Conservation (phyloP, 2,888 invertebrate genomes). For the Drosophila limbata region DNA sequence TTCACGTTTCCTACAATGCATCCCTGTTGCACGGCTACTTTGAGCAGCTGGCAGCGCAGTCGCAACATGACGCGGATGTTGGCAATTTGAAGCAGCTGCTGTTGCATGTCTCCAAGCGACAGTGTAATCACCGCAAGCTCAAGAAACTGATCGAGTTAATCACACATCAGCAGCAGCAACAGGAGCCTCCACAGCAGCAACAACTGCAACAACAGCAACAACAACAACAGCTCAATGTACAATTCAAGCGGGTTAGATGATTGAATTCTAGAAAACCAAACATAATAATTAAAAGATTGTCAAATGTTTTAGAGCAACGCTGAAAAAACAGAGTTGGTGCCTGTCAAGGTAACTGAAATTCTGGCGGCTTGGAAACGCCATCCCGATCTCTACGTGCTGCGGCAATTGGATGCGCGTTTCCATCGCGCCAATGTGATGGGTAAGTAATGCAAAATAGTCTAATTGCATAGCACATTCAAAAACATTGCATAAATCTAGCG, state of each 20-base stretch:
- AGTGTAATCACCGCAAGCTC: slow-evolving; percentile 83
- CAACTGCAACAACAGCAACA: slow-evolving; percentile 77
- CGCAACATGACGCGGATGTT: slow-evolving; percentile 34
- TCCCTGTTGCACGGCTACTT: slow-evolving; percentile 79
- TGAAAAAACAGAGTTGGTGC: slow-evolving; percentile 56
- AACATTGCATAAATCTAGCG: too few relatives aligned
- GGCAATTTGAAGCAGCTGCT: slow-evolving; percentile 81
- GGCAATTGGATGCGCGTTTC: slow-evolving; percentile 82
- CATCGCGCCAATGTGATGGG: slow-evolving; percentile 84
- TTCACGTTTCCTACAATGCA: slow-evolving; percentile 82
- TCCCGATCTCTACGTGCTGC: slow-evolving; percentile 81
- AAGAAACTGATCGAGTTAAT: slow-evolving; percentile 81
- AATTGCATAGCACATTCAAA: too few relatives aligned
- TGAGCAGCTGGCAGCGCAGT: slow-evolving; percentile 50
- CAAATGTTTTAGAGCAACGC: slow-evolving; percentile 37
- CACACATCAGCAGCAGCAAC: slow-evolving; percentile 72
- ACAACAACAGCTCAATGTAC: slow-evolving; percentile 78
- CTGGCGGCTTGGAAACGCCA: slow-evolving; percentile 82
- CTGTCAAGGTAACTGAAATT: slow-evolving; percentile 82
- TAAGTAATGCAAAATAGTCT: slow-evolving; percentile 40
- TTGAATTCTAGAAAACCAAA: background rate
- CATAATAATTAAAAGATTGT: background rate
- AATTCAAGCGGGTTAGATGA: slow-evolving; percentile 80
- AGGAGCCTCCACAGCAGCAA: slow-evolving; percentile 60
- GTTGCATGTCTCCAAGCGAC: slow-evolving; percentile 82